A percentile compares a stretch with the other conserved stretches of the same genome.
Evolutionary conservation across 2,797 vertebrate species (phyloP).

Genomic region (Gambelia wislizenii): DNA sequence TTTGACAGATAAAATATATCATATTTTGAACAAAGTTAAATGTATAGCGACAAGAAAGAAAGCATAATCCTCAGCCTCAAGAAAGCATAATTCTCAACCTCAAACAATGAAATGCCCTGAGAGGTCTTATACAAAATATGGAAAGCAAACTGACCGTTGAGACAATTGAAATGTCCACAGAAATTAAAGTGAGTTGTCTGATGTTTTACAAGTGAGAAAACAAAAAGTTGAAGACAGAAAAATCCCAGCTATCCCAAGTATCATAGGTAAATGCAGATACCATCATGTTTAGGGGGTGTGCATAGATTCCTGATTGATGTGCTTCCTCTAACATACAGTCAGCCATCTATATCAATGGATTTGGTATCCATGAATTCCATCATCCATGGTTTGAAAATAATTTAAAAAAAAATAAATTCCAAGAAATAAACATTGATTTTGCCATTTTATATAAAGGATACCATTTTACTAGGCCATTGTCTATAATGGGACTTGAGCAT

Average conservation of each 20-base stretch:
- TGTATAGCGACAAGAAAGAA: slow-evolving; percentile 35
- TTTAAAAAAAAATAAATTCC: too few species aligned
- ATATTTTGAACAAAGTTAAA: slow-evolving; percentile 33
- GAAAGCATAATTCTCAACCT: slow-evolving; percentile 34
- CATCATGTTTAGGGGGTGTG: slow-evolving; percentile 1
- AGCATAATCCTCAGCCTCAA: slow-evolving; percentile 43
- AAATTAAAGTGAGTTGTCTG: slow-evolving; percentile 37
- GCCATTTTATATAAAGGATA: too few species aligned
- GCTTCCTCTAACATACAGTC: not conserved
- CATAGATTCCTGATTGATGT: slow-evolving; percentile 12
- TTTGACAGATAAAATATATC: slow-evolving; percentile 41
- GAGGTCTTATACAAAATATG: slow-evolving; percentile 46
- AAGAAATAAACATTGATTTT: too few species aligned
- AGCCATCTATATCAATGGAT: too few species aligned
- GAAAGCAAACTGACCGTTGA: not conserved
- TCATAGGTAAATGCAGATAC: slow-evolving; percentile 14
- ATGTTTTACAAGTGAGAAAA: slow-evolving; percentile 43
- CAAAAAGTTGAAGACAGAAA: slow-evolving; percentile 34
- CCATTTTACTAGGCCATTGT: too few species aligned
- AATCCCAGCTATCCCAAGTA: not conserved
- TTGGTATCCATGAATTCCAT: too few species aligned
- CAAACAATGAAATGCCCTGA: slow-evolving; percentile 49
- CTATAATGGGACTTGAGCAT: too few species aligned
- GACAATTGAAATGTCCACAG: slow-evolving; percentile 14
- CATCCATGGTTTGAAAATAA: too few species aligned